A percentile compares a stretch with the other conserved stretches of the same genome.
Evolutionary conservation across 2,113 vertebrate species (phyloP).

Genomic region (Lasiurus borealis): DNA sequence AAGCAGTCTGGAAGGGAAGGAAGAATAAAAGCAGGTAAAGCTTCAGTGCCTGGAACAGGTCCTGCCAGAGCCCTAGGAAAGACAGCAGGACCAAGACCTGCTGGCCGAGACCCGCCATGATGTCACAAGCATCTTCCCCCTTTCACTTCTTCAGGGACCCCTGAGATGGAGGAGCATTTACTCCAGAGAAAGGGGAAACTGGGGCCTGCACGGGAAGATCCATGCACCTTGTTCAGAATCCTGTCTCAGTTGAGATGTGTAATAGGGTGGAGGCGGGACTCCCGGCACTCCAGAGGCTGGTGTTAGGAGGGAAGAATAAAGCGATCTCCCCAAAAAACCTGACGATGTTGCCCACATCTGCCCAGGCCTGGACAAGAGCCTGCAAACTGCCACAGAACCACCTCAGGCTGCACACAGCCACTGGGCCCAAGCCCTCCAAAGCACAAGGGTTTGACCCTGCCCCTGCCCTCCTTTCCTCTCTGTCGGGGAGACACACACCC

Average conservation of each 20-base stretch:
- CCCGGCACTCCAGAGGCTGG: background rate
- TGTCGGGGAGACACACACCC: background rate
- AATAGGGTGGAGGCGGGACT: background rate
- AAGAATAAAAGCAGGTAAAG: background rate
- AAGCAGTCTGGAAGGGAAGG: background rate
- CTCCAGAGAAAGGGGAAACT: background rate
- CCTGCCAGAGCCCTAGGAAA: too few species aligned
- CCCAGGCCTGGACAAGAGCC: background rate
- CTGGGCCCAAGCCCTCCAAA: background rate
- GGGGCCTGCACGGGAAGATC: accelerated
- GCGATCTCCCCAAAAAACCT: background rate
- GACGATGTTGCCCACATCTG: background rate
- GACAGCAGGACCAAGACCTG: background rate
- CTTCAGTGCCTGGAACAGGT: background rate
- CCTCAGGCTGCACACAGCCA: background rate
- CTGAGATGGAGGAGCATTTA: background rate
- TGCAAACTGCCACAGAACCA: background rate
- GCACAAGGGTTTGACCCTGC: background rate
- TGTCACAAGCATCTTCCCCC: accelerated
- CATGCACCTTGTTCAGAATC: background rate
- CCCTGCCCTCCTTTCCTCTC: background rate
- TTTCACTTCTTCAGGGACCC: background rate
- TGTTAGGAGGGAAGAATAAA: background rate
- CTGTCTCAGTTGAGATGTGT: too few species aligned
- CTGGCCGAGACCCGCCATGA: too few species aligned